Base-by-base conservation (phyloP, 2,888 invertebrate genomes). In the Hesperia comma region DNA sequence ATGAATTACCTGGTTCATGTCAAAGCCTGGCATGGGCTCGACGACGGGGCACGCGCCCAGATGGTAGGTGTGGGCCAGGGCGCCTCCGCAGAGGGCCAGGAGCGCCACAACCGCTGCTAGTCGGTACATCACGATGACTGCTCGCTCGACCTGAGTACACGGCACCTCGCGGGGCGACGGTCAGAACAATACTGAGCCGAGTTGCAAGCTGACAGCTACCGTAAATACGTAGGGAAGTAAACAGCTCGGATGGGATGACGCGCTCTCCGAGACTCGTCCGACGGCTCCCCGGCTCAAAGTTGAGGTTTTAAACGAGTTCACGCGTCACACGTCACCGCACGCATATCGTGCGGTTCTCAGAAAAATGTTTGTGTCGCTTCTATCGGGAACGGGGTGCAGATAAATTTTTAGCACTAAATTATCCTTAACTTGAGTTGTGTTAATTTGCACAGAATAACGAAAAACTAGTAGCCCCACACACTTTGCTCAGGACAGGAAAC, bases 41-140 rank as follows among this genome's bases (percentile, higher is more conserved):
- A 96, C 95, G 8, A 93, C 80, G 0, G 97, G 96, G 77, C 97
- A 97, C 14, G 90, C 89, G 15, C 97, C 97, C 72, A 96, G 86
- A 76, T 96, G 96, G 81, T 96, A 96, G 0, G 95, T 94, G 79
- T 96, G 96, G 6, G 93, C 90, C 6, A 81, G 68, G 0, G 77
- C 90, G 58, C 85, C 82, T 15, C 85, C 87, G 68, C 84, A 80
- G 40, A 87, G 40, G 54, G 83, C 81, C 32, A 87, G 70, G 57
- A 88, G 69, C 69, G 86, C 77, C 33, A 83, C 49, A 68, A 80
- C 40, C 12, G 15, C 71, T 5, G 77, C 70, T 19, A 78, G 71
- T 70, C 75, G 75, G 68, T 77, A 77, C 84, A 85, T 86, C 74
- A 78, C 79, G 8, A 3, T 6, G 40, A 60, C 37, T 54, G 37